Evolutionary conservation across 2,888 invertebrate species (phyloP), one percentile per base, ranked within the genome.

Genomic region (Brachylomia viminalis): DNA sequence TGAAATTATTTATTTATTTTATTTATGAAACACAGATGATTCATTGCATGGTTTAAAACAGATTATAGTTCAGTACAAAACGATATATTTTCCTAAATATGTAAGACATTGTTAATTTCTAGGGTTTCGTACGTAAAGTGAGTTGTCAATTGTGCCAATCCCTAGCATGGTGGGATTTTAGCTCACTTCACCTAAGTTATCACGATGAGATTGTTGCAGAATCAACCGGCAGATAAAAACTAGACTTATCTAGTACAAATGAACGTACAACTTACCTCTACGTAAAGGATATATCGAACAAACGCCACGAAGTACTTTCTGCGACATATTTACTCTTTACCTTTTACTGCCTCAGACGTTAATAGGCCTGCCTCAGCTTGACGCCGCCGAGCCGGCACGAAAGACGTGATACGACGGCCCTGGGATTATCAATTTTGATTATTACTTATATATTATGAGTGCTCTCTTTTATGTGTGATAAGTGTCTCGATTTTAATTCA

Each of bases 271-370:
- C 3, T 23, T 45, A 27, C 13, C 10, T 77, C 56, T 33, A 10
- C 13, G 38, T 64, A n/a, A 47, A 72, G 6, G 13, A 13, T 49
- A 13, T 49, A 64, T 64, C 49, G 20, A 77, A 23, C 42, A 30
- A 47, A 33, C 33, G 23, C 20, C 45, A 23, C n/a, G 4, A 27
- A 11, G 15, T n/a, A 66, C 15, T 45, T 15, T 47, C 61, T 33
- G 45, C 1, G 54, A 68, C 54, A 75, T 67, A 62, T 77, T 68
- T 75, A 62, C 23, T 49, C 0, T 30, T 20, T 52, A 56, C 42
- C 64, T 64, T 20, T 49, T 6, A 56, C 13, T 69, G 42, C 7
- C 20, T 20, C 33, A 15, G 33, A 69, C 49, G 27, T 33, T 69
- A 69, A 42, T 58, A 27, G 42, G 2, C 62, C n/a, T n/a, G 15